Conservation (phyloP, 2,888 invertebrate genomes). For the Drosophila multiciliata region DNA sequence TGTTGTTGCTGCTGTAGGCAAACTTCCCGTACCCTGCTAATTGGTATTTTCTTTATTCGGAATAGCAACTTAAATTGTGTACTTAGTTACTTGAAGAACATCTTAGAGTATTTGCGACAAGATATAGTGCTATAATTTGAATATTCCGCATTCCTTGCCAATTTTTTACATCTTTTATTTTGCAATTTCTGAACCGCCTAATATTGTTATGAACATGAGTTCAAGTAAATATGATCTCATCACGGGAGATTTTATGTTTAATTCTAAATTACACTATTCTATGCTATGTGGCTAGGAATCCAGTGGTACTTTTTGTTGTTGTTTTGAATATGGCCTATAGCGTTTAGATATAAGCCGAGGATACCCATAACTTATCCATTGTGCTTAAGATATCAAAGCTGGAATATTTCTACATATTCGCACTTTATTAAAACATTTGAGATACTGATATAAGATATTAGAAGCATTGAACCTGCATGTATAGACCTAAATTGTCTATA, state of each 20-base stretch:
- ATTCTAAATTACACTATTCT: too few species aligned
- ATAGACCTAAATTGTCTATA: not conserved
- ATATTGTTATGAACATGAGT: not conserved
- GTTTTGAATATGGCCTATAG: not conserved
- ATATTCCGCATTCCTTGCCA: not conserved
- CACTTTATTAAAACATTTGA: not conserved
- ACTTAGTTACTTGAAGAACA: not conserved
- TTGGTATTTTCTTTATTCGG: conserved; percentile 42
- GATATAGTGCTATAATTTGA: not conserved
- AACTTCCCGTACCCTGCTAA: conserved; percentile 70
- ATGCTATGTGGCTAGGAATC: not conserved
- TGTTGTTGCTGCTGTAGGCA: conserved; percentile 20
- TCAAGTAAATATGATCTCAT: too few species aligned
- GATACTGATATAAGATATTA: not conserved
- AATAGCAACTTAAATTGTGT: conserved; percentile 23
- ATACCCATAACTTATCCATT: not conserved
- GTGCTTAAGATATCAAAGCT: not conserved
- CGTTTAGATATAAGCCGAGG: not conserved
- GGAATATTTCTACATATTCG: not conserved
- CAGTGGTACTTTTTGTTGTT: too few species aligned
- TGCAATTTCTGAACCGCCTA: not conserved
- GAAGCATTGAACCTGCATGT: not conserved
- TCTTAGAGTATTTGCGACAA: not conserved
- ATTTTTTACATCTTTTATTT: not conserved
- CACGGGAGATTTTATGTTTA: too few species aligned